Percentiles rank a stretch among this genome's conserved stretches.
Conservation (phyloP, 2,888 invertebrate genomes). For the Aelia acuminata region DNA sequence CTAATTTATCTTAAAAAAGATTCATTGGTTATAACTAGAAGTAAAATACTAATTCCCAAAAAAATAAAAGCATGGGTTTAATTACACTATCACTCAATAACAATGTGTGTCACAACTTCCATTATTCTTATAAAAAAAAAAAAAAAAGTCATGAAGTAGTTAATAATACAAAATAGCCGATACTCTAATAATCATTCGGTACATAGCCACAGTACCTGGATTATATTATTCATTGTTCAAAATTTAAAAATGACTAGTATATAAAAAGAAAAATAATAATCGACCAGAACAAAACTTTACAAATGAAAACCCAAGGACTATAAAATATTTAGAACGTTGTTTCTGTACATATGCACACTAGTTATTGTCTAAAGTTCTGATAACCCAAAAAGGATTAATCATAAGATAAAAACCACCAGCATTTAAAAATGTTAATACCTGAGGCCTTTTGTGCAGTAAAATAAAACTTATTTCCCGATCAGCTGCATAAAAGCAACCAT, state of each 20-base stretch:
- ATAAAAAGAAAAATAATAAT: neutral
- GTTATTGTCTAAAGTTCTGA: neutral
- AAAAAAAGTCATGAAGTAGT: neutral
- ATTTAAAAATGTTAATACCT: neutral
- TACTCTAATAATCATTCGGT: neutral
- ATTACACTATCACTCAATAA: too few relatives aligned
- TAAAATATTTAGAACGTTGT: neutral
- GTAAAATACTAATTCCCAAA: neutral
- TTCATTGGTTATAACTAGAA: neutral
- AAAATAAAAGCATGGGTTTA: neutral
- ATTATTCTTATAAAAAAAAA: too few relatives aligned
- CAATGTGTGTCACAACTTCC: too few relatives aligned
- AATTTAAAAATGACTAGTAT: conserved; percentile 15
- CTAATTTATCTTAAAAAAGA: neutral
- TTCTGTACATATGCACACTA: neutral
- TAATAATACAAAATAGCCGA: neutral
- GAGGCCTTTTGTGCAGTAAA: neutral
- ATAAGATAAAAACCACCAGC: neutral
- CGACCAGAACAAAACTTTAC: neutral
- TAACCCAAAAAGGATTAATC: neutral
- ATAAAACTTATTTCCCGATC: neutral
- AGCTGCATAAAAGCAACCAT: neutral
- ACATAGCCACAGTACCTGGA: neutral
- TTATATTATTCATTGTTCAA: neutral
- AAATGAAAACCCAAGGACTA: neutral